These are phyloP conservation scores for Saimiri boliviensis DNA, from an alignment of 2,113 vertebrate species.

Conservation along the genomic window DNA sequence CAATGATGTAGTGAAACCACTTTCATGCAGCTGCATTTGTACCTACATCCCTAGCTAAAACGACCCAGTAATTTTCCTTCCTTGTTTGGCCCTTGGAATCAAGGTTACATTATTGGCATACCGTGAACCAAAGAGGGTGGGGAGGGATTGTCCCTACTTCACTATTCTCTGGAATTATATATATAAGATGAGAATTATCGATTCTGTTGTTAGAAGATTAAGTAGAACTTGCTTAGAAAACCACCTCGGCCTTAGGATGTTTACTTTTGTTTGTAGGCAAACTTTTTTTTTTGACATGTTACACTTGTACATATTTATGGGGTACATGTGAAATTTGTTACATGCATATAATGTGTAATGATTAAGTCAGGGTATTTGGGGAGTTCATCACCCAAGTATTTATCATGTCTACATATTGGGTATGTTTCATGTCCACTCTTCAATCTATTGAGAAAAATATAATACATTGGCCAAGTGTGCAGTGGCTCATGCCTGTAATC, in stretches of 20 bases:
- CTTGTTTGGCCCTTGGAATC: not conserved
- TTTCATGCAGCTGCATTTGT: not conserved
- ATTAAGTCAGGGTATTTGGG: not conserved
- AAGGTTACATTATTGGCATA: conserved; percentile 19
- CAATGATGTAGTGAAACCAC: not conserved
- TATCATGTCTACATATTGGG: not conserved
- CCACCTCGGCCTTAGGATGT: not conserved
- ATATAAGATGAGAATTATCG: not conserved
- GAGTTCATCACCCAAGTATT: not conserved
- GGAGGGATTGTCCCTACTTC: not conserved
- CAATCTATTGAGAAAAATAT: not conserved
- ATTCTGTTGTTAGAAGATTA: not conserved
- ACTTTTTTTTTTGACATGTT: not conserved
- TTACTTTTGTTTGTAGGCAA: not conserved
- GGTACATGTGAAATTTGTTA: not conserved
- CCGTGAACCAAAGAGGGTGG: not conserved
- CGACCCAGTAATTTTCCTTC: not conserved
- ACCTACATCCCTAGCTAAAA: not conserved
- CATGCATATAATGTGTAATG: not conserved
- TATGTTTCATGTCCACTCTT: not conserved
- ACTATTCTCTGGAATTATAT: not conserved
- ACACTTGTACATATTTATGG: not conserved
- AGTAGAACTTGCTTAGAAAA: not conserved
- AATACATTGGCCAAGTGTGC: not conserved
- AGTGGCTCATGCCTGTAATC: no score